These are phyloP conservation scores for Scomber colias DNA, from an alignment of 2,113 vertebrate species.

Conservation along the genomic window DNA sequence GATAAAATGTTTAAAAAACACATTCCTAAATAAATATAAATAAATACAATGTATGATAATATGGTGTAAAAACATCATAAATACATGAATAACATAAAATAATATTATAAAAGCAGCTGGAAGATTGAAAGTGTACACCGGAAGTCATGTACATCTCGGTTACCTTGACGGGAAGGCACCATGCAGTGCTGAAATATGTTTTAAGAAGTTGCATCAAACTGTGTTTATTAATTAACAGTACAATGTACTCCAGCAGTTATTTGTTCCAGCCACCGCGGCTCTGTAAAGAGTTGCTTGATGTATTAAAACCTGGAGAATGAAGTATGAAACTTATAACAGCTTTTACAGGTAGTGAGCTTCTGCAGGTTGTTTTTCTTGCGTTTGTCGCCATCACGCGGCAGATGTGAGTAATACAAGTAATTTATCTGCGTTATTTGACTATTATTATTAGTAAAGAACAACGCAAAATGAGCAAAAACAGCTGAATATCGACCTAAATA, in stretches of 20 bases:
- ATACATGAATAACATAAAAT: fast-evolving
- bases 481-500: no score
- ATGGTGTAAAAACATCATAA: neutral
- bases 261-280: fast-evolving
- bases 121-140: neutral
- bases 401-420: neutral
- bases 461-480: no score
- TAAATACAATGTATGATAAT: fast-evolving
- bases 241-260: no score
- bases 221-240: no score
- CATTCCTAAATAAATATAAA: neutral
- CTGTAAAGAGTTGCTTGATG: neutral
- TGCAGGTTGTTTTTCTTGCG: neutral
- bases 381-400: conserved; percentile 52
- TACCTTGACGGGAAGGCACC: conserved; percentile 18
- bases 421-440: no score
- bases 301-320: fast-evolving
- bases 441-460: no score
- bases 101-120: neutral
- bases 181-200: neutral
- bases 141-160: neutral
- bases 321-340: neutral
- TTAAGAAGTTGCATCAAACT: neutral
- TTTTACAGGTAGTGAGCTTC: neutral
- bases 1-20: fast-evolving